phyloP scores from a whole-genome alignment of 2,113 vertebrate species.

The Spilogale gracilis region DNA sequence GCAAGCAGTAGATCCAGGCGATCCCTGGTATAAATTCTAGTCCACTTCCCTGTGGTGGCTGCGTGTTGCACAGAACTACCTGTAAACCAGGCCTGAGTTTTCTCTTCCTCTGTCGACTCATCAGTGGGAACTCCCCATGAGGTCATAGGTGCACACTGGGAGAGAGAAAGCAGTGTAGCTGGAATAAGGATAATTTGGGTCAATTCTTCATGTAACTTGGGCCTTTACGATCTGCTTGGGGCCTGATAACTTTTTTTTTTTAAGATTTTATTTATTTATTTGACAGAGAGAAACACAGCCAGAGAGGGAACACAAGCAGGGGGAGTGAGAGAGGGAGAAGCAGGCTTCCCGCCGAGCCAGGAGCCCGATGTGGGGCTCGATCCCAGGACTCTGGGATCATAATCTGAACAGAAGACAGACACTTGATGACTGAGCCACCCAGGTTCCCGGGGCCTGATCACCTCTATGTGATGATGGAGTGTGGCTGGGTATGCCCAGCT shows the following conservation, averaged over 20 bases:
- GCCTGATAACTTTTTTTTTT: no score
- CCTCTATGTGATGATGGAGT: background rate
- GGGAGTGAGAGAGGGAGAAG: no score
- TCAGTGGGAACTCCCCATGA: accelerated
- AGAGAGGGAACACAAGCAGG: no score
- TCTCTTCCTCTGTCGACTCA: background rate
- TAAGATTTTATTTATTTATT: no score
- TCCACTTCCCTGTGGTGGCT: background rate
- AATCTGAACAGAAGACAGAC: no score
- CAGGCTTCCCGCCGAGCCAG: no score
- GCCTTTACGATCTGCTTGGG: background rate
- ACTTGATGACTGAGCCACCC: no score
- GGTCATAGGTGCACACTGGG: background rate
- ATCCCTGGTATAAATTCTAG: background rate
- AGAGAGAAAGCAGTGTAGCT: background rate
- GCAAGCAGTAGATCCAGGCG: background rate
- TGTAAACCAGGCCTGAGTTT: background rate
- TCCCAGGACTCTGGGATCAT: no score
- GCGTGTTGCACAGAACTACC: background rate
- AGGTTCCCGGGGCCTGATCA: background rate
- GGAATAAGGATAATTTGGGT: background rate
- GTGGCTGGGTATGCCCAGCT: background rate
- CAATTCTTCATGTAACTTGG: background rate
- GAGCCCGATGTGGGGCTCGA: no score
- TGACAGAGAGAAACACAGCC: no score